Evolutionary conservation across 30 jellyfish, hydroid and myxozoan species (phyloP).

Genomic region (Aurelia aurita complex sp. Pacific): DNA sequence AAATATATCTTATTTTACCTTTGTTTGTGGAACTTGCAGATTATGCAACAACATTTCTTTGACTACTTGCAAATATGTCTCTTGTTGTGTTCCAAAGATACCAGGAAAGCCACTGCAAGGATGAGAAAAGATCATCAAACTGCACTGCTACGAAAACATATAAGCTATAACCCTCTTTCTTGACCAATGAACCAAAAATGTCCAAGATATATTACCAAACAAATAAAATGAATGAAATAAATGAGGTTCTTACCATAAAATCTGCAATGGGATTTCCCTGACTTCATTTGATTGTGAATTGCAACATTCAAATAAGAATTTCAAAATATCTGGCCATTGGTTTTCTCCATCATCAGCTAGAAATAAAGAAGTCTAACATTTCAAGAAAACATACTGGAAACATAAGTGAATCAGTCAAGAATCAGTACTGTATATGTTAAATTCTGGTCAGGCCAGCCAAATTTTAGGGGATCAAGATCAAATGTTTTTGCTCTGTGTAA

Average conservation of each 20-base stretch:
- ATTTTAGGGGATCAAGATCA: no score
- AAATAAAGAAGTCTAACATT: neutral
- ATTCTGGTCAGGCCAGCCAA: no score
- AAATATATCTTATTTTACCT: constrained; percentile 34
- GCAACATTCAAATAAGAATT: constrained; percentile 83
- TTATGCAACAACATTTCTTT: constrained; percentile 87
- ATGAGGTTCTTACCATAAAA: constrained; percentile 53
- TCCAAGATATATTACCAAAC: no score
- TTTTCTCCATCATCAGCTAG: constrained; percentile 87
- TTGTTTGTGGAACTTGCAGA: constrained; percentile 62
- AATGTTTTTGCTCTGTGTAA: no score
- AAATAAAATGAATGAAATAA: neutral
- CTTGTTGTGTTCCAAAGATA: constrained; percentile 92
- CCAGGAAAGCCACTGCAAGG: constrained; percentile 89
- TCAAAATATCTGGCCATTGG: constrained; percentile 91
- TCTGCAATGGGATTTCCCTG: constrained; percentile 81
- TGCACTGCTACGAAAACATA: no score
- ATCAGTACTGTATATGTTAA: no score
- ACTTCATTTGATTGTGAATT: constrained; percentile 61
- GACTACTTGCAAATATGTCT: constrained; percentile 79
- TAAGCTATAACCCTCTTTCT: no score
- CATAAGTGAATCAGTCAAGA: no score
- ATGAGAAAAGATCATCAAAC: no score
- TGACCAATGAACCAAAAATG: no score
- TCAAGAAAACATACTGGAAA: no score